Evolutionary conservation across 2,113 vertebrate species (phyloP).

Genomic region (Cavia porcellus): DNA sequence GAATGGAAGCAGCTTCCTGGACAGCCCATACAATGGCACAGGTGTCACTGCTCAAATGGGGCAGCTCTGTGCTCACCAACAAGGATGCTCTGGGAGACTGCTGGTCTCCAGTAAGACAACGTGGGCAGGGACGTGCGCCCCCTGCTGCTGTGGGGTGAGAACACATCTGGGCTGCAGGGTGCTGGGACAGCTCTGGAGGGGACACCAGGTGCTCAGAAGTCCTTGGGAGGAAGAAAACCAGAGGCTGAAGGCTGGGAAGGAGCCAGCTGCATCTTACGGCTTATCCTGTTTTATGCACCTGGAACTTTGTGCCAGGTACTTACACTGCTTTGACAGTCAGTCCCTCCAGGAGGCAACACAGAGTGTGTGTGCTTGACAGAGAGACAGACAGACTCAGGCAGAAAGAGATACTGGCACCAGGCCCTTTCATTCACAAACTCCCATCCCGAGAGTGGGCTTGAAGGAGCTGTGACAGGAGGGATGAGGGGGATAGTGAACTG

Average conservation of each 20-base stretch:
- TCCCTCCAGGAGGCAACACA: neutral
- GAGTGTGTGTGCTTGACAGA: neutral
- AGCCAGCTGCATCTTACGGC: no score
- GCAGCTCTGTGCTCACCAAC: neutral
- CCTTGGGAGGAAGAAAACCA: neutral
- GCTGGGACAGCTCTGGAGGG: neutral
- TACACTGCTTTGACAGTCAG: neutral
- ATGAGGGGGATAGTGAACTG: fast-evolving
- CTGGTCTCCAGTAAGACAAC: neutral
- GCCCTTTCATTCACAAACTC: neutral
- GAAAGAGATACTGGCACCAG: neutral
- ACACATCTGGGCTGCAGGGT: fast-evolving
- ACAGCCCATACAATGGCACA: neutral
- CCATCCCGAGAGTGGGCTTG: neutral
- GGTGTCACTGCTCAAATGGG: neutral
- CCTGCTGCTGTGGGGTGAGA: fast-evolving
- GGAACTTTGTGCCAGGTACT: neutral
- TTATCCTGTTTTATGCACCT: neutral
- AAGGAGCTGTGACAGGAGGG: neutral
- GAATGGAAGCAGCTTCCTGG: neutral
- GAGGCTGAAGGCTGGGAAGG: neutral
- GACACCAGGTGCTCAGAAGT: fast-evolving
- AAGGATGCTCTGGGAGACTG: neutral
- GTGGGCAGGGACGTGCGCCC: fast-evolving
- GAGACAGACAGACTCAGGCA: neutral